A percentile compares a stretch with the other conserved stretches of the same genome.
Conservation (phyloP, 2,888 invertebrate species). For the Diarsia dahlii region DNA sequence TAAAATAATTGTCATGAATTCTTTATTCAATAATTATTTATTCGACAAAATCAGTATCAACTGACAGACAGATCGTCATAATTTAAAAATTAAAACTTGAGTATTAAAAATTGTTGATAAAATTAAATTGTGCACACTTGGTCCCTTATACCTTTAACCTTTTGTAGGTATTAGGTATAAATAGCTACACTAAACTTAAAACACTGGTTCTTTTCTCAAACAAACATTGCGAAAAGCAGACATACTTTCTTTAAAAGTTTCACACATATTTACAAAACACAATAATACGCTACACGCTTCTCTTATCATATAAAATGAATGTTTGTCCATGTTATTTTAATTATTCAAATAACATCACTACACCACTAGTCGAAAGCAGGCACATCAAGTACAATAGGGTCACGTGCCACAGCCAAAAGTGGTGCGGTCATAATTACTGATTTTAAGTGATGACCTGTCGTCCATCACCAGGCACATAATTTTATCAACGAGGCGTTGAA, state of each 20-base stretch:
- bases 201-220: constrained; percentile 39
- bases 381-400: constrained; percentile 4
- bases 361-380: constrained; percentile 16
- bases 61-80: constrained; percentile 53
- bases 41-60: constrained; percentile 55
- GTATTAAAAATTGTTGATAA: constrained; percentile 63
- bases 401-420: constrained; percentile 30
- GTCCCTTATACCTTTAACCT: constrained; percentile 50
- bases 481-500: not conserved
- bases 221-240: constrained; percentile 21
- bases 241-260: constrained; percentile 40
- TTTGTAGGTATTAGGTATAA: constrained; percentile 24
- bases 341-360: constrained; percentile 26
- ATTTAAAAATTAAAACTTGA: constrained; percentile 59
- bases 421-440: not conserved
- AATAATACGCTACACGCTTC: constrained; percentile 46
- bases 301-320: constrained; percentile 45
- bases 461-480: not conserved
- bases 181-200: constrained; percentile 47
- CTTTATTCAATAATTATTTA: constrained; percentile 55
- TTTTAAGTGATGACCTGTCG: not conserved
- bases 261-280: constrained; percentile 59
- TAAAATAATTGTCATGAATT: constrained; percentile 63
- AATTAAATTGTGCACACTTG: constrained; percentile 57
- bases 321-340: constrained; percentile 27